phyloP scores from a whole-genome alignment of 2,888 invertebrate genomes.

The Tinea pellionella region DNA sequence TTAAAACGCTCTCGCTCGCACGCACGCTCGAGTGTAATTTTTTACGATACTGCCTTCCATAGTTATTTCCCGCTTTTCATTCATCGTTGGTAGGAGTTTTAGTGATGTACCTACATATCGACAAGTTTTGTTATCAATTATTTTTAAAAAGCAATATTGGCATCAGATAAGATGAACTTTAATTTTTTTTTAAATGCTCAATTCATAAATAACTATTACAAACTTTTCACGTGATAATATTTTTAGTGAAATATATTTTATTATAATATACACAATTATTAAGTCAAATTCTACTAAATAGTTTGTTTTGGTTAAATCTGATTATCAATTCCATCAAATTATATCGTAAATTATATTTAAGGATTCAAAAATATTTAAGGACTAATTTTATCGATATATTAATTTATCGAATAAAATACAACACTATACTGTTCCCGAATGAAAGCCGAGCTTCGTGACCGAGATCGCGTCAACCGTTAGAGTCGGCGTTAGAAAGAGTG shows the following conservation, averaged over 20 bases:
- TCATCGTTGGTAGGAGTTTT: conserved; percentile 31
- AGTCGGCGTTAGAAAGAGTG: conserved; percentile 42
- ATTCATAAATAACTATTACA: too few relatives aligned
- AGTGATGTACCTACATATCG: conserved; percentile 1
- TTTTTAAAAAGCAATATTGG: too few relatives aligned
- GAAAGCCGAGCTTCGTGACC: conserved; percentile 52
- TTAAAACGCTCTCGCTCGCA: background rate
- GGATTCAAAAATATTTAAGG: too few relatives aligned
- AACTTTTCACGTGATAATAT: too few relatives aligned
- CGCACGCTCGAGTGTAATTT: conserved; percentile 24
- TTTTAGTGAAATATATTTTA: too few relatives aligned
- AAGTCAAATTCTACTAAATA: too few relatives aligned
- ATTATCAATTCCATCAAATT: too few relatives aligned
- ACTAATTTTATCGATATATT: conserved; percentile 12
- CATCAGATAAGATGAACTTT: too few relatives aligned
- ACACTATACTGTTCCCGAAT: conserved; percentile 47
- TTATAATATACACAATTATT: too few relatives aligned
- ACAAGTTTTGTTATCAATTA: conserved; percentile 7
- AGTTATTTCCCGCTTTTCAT: conserved; percentile 41
- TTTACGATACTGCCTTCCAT: conserved; percentile 31
- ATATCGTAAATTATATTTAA: too few relatives aligned
- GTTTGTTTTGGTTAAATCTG: too few relatives aligned
- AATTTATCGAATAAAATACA: conserved; percentile 20
- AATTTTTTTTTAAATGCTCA: too few relatives aligned
- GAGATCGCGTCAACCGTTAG: conserved; percentile 62